Evolutionary conservation across 2,888 invertebrate species (phyloP).

Genomic region (Andricus quercusramuli): DNA sequence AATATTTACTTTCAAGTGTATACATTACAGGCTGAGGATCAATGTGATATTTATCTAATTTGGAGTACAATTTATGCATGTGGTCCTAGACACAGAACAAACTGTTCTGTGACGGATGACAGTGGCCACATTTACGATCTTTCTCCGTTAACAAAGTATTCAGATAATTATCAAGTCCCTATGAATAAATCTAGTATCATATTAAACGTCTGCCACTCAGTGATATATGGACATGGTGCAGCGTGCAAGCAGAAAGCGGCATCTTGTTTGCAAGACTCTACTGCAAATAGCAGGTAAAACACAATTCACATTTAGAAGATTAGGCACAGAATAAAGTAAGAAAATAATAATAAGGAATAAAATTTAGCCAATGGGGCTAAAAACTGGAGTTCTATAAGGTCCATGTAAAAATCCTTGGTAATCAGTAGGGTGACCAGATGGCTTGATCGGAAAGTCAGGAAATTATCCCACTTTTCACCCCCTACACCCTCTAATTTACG

Average conservation of each 20-base stretch:
- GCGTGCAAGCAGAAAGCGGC: conserved; percentile 42
- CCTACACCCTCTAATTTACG: too few species aligned
- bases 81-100: conserved; percentile 45
- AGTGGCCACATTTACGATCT: conserved; percentile 64
- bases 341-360: neutral
- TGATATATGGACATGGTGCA: conserved; percentile 59
- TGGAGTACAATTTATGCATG: conserved; percentile 70
- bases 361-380: too few species aligned
- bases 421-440: neutral
- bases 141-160: conserved; percentile 60
- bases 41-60: conserved; percentile 61
- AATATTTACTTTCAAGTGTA: neutral
- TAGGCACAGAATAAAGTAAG: neutral
- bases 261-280: conserved; percentile 51
- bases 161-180: conserved; percentile 67
- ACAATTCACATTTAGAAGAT: conserved; percentile 6
- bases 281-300: conserved; percentile 33
- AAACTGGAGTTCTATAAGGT: too few species aligned
- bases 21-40: conserved; percentile 46
- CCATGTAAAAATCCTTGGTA: too few species aligned
- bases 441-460: too few species aligned
- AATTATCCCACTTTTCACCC: too few species aligned
- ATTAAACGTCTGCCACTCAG: conserved; percentile 72
- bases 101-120: conserved; percentile 62
- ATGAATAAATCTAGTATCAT: conserved; percentile 60